A percentile compares a stretch with the other conserved stretches of the same genome.
phyloP scores from a whole-genome alignment of 2,797 vertebrate genomes.

The Eurystomus glaucurus region DNA sequence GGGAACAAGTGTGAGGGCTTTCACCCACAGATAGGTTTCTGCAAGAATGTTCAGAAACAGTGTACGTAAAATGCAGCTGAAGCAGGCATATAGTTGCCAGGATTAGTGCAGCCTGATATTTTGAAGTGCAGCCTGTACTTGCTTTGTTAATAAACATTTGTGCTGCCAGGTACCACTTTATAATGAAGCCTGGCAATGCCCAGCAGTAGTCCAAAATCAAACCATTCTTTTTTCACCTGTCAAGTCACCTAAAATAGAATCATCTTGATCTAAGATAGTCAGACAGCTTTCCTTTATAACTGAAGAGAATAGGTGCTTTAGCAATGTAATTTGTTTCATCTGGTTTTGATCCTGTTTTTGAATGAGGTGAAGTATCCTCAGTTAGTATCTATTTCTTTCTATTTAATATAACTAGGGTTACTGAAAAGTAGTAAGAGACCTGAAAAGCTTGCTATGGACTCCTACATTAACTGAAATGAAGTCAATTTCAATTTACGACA shows the following conservation, averaged over 20 bases:
- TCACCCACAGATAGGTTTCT: not conserved
- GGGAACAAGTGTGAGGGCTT: not conserved
- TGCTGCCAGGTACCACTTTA: not conserved
- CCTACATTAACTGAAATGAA: not conserved
- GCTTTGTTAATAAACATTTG: not conserved
- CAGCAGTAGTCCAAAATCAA: not conserved
- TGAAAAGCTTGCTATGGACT: not conserved
- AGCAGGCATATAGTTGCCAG: not conserved
- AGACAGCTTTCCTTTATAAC: not conserved
- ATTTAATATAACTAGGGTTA: not conserved
- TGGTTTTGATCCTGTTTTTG: not conserved
- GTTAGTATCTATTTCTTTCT: not conserved
- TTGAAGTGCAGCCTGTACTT: not conserved
- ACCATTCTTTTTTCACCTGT: not conserved
- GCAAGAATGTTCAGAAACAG: not conserved
- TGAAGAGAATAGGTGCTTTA: not conserved
- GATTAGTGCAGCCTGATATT: not conserved
- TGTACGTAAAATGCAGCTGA: not conserved
- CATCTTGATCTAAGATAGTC: not conserved
- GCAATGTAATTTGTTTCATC: not conserved
- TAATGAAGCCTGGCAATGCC: not conserved
- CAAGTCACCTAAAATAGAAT: not conserved
- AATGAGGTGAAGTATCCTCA: accelerated
- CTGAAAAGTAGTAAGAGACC: not conserved
- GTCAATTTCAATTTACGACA: not conserved